Base-by-base conservation (phyloP, 2,113 vertebrate genomes). In the Dipodomys merriami region DNA sequence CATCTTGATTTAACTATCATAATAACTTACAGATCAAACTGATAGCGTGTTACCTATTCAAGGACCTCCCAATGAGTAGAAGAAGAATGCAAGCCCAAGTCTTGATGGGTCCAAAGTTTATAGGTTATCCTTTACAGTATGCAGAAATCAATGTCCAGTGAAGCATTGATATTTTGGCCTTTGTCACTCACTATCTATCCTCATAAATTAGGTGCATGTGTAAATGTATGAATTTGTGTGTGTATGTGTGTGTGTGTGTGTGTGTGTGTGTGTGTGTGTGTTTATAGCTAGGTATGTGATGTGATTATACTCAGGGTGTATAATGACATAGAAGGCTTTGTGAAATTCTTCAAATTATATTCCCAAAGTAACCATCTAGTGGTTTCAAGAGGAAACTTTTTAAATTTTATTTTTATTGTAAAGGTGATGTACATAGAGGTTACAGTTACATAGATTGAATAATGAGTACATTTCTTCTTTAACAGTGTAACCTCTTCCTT, bases 341-440 rank as follows among this genome's bases (percentile, higher is more conserved):
- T 18, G 33, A 87, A 74, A 39, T 68, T 84, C 65, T 69, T 68
- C 39, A 87, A 96, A 77, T 71, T 16, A 33, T 88, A 74, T 82
- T 60, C 79, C 30, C 33, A 49, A 85, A 90, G 77, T 29, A 53
- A 53, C 49, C 8, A 53, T 13, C 49, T 13, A 53, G 49, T 53
- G 49, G 49, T 53, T 11, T 53, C 11, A 53, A 53, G 49, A 53
- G 9, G 12, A 13, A 53, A 53, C 49, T 53, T 53, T 53, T 39
- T 39, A 39, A 39, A 39, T 39, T 39, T 39, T 39, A 39, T 39
- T 39, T 39, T 39, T 39, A 39, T 39, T 39, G 39, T 53, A 53
- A 53, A 53, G 12, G 12, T 11, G 49, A 11, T 53, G 49, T 9
- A 53, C 49, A 53, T 9, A 53, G 49, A 53, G 49, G 49, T 53